These are phyloP conservation scores for Xerus inauris DNA, from an alignment of 2,113 vertebrate genomes.

Conservation along the genomic window DNA sequence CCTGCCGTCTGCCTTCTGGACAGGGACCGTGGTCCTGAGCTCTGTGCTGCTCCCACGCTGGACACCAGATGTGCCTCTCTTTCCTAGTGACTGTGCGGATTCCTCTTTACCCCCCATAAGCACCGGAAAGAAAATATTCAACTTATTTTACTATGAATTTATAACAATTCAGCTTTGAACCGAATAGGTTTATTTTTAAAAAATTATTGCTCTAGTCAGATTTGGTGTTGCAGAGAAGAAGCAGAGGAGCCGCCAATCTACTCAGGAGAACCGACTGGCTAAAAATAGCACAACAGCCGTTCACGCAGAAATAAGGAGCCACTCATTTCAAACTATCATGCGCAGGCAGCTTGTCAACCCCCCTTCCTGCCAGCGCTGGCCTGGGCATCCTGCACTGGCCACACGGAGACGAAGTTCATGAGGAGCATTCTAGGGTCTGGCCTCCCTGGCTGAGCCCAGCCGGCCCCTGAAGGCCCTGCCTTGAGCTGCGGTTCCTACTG, in stretches of 20 bases:
- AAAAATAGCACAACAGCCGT: neutral
- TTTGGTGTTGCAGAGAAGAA: neutral
- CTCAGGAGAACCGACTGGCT: neutral
- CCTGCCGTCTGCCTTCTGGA: neutral
- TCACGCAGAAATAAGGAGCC: neutral
- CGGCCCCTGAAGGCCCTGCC: rapidly evolving
- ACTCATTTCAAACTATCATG: neutral
- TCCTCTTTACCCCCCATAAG: neutral
- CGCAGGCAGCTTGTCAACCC: neutral
- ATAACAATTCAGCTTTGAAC: neutral
- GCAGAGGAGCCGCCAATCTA: neutral
- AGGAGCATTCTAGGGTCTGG: neutral
- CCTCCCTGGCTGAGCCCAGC: neutral
- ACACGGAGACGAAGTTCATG: rapidly evolving
- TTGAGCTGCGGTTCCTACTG: neutral
- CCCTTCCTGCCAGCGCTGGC: no score
- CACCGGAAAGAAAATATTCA: neutral
- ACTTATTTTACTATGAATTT: neutral
- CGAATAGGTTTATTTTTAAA: conserved; percentile 35
- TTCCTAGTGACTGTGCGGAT: neutral
- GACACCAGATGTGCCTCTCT: no score
- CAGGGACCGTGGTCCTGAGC: neutral
- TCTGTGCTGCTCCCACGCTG: no score
- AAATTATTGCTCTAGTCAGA: neutral
- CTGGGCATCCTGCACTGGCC: no score